Base-by-base conservation (phyloP, 2,797 vertebrate species). In the Sebastes nivosus region DNA sequence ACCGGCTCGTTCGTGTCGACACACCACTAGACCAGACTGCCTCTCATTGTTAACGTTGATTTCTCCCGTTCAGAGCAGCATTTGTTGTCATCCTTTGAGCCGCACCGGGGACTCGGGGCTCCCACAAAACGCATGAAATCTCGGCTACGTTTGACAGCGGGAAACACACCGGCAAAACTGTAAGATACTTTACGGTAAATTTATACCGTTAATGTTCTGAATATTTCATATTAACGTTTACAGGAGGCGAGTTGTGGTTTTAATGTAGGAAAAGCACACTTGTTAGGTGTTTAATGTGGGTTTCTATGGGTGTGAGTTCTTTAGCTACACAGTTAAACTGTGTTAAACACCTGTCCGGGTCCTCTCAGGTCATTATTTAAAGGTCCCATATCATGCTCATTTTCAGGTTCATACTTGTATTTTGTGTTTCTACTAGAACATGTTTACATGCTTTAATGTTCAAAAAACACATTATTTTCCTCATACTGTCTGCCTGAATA, bases 31-130 rank as follows among this genome's bases (percentile, higher is more conserved):
- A 38, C 36, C 36, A 77, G 89, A 20, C 90, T 90, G 87, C 88
- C 82, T 87, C 83, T 87, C 88, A 85, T 92, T 92, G 90, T 92
- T 88, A 87, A 85, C 83, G 89, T 81, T 77, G 90, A 83, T 93
- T 91, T 88, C 80, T 87, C 36, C 78, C 52, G 82, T 87, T 71
- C 73, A 58, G 30, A 61, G 29, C 86, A 73, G 80, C 89, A 5
- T 87, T 88, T 66, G 88, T 66, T 87, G 85, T 90, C 90, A 88
- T 86, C 86, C 89, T 84, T 83, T 22, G 87, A 90, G 85, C 65
- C 81, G 6, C 55, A 87, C 84, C 75, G 11, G 79, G 54, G n/a
- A 67, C 74, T 20, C 75, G 22, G 24, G 76, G 57, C 79, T 73
- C 79, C 69, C 27, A 1, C 34, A 4, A 60, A 72, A 59, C 87